Base-by-base conservation (phyloP, 2,888 invertebrate genomes). In the Lypha dubia region DNA sequence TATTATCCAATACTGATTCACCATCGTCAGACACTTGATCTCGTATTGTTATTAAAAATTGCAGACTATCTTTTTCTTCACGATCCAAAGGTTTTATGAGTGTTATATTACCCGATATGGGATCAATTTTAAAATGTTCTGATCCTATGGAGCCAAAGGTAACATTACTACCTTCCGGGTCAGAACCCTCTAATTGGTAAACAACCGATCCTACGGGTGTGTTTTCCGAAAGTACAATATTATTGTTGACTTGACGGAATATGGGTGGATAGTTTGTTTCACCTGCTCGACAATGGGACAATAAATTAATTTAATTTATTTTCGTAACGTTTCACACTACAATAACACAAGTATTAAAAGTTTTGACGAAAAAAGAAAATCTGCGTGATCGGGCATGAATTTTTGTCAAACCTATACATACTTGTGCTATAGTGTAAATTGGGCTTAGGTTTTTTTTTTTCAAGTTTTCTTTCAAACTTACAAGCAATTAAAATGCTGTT, bases 41-140 rank as follows among this genome's bases (percentile, higher is more conserved):
- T 92, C 96, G 95, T 85, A 97, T 94, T 1, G 96, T 96, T 22
- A 98, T 97, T 86, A 95, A 93, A 91, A 97, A 96, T 87, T 95
- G 94, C 87, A 97, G 93, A 17, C 96, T 95, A 88, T 96, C 96
- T 89, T 96, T 95, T 86, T 94, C 94, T 94, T 98, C 97, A 89
- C 97, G 94, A 93, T 98, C 97, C 87, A 98, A 93, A 0, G 96
- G 95, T 90, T 95, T 95, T 15, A 95, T 94, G 49, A 98, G 93
- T 0, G 95, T 96, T 68, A 98, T 96, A 84, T 95, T 95, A 11
- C 98, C 98, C 2, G 96, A 95, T 56, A 93, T 93, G 13, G 95
- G 93, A 91, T 98, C 94, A 11, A 97, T 97, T 84, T 94, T 93
- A 88, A 98, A 95, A 89, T 95, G 94, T 91, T 97, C 96, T 3